phyloP scores from a whole-genome alignment of 2,113 vertebrate genomes.

The Malurus melanocephalus region DNA sequence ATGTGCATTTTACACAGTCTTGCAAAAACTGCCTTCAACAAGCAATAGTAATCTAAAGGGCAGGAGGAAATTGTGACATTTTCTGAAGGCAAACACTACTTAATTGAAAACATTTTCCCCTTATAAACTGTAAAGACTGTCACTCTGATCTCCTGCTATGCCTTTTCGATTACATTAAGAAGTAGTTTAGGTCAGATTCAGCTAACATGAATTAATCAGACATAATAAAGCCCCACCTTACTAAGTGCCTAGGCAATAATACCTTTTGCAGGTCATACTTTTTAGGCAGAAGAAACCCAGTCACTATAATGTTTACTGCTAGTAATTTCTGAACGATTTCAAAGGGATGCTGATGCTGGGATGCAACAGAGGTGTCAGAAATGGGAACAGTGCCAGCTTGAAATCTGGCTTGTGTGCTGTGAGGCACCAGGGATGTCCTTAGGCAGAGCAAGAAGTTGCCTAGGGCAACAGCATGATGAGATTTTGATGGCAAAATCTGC shows the following conservation, averaged over 20 bases:
- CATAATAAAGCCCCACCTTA: background rate
- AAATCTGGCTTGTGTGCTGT: background rate
- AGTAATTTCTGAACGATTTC: background rate
- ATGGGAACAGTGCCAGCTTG: background rate
- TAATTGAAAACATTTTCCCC: background rate
- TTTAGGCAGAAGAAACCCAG: background rate
- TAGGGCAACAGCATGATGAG: background rate
- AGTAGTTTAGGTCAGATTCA: background rate
- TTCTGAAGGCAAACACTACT: background rate
- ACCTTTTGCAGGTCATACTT: background rate
- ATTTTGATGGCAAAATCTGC: slow-evolving; percentile 20
- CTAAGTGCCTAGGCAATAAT: background rate
- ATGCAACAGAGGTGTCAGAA: background rate
- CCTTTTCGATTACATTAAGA: background rate
- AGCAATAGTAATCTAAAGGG: background rate
- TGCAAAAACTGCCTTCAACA: background rate
- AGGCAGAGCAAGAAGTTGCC: slow-evolving; percentile 34
- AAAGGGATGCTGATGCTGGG: background rate
- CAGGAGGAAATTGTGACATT: background rate
- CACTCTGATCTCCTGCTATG: background rate
- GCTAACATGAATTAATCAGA: background rate
- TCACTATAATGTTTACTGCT: background rate
- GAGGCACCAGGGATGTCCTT: background rate
- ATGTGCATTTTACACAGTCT: background rate
- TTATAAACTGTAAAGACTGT: background rate